Evolutionary conservation across 2,888 invertebrate species (phyloP).

Genomic region (Pinctada fucata): DNA sequence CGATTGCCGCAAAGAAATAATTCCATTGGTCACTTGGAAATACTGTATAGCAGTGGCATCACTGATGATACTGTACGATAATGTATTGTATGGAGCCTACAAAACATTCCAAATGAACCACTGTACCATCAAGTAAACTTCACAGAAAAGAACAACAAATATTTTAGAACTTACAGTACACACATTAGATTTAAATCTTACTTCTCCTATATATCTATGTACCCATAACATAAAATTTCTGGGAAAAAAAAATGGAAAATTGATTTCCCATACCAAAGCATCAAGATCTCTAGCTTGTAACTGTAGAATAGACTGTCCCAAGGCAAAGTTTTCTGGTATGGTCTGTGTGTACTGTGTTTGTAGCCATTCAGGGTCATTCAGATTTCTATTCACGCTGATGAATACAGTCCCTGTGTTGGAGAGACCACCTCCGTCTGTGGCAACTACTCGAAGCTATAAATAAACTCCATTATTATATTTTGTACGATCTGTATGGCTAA

Average conservation of each 20-base stretch:
- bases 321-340: constrained; percentile 62
- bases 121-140: too few species aligned
- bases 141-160: too few species aligned
- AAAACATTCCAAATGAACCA: too few species aligned
- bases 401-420: constrained; percentile 57
- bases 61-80: constrained; percentile 54
- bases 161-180: too few species aligned
- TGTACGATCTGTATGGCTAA: too few species aligned
- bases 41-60: constrained; percentile 87
- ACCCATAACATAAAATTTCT: too few species aligned
- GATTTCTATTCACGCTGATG: constrained; percentile 66
- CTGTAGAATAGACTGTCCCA: constrained; percentile 50
- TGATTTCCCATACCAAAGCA: constrained; percentile 43
- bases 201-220: too few species aligned
- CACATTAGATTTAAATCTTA: too few species aligned
- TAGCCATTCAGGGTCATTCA: constrained; percentile 60
- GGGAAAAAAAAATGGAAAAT: too few species aligned
- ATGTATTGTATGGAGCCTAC: constrained; percentile 55
- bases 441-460: constrained; percentile 61
- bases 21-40: constrained; percentile 89
- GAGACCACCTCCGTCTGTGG: constrained; percentile 67
- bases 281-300: constrained; percentile 63
- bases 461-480: neutral
- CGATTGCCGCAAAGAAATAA: constrained; percentile 49
- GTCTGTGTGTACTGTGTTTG: constrained; percentile 39